Conservation (phyloP, 2,888 invertebrate species). For the Phania funesta region DNA sequence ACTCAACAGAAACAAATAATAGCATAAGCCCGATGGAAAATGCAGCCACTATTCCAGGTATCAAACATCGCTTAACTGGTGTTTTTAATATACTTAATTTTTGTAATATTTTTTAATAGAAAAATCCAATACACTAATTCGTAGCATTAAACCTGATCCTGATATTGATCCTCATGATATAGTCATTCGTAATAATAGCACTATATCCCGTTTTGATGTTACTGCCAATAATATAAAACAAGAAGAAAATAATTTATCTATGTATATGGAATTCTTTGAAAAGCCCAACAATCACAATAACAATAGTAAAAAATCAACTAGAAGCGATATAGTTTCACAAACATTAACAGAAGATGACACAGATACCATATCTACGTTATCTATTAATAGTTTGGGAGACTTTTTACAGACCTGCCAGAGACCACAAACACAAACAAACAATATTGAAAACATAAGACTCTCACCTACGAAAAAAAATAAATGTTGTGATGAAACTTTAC, state of each 20-base stretch:
- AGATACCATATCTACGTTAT: constrained; percentile 26
- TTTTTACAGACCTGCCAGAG: constrained; percentile 43
- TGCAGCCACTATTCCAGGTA: neutral
- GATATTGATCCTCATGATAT: constrained; percentile 39
- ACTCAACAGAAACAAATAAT: neutral
- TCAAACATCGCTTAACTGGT: neutral
- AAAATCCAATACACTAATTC: neutral
- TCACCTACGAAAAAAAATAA: constrained; percentile 14
- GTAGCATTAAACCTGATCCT: constrained; percentile 47
- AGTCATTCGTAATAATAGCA: constrained; percentile 5
- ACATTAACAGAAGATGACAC: constrained; percentile 11
- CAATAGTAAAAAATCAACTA: neutral
- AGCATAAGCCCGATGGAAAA: neutral
- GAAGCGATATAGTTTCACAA: neutral
- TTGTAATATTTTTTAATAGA: neutral
- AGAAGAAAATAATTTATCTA: constrained; percentile 10
- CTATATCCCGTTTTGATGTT: neutral
- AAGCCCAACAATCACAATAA: constrained; percentile 11
- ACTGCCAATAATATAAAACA: constrained; percentile 8
- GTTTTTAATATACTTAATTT: neutral
- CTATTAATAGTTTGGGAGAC: constrained; percentile 38
- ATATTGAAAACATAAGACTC: neutral
- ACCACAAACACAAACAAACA: neutral
- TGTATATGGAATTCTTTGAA: constrained; percentile 48
- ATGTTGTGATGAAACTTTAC: neutral